Percentiles rank a stretch among this genome's conserved stretches.
These are phyloP conservation scores for Dioctria linearis DNA, from an alignment of 2,888 invertebrate species.

Conservation along the genomic window DNA sequence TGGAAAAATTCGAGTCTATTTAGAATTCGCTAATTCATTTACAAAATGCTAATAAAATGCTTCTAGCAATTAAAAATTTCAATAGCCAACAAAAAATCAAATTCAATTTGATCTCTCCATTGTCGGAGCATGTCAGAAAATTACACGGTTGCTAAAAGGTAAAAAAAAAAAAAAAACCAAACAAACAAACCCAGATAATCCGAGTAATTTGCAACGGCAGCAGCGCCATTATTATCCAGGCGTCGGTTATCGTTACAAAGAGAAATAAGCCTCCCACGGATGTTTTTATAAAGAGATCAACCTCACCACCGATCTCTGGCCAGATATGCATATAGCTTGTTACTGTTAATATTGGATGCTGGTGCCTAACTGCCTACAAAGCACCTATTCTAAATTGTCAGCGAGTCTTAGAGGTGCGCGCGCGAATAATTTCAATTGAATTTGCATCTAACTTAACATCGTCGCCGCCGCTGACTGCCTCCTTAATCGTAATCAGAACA, in stretches of 20 bases:
- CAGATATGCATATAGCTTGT: neutral
- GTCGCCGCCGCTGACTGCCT: slow-evolving; percentile 25
- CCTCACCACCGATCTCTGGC: slow-evolving; percentile 5
- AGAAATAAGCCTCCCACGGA: slow-evolving; percentile 43
- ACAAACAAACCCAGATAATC: slow-evolving; percentile 7
- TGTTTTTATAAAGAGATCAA: slow-evolving; percentile 40
- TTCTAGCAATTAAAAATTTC: no score
- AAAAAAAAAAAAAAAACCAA: slow-evolving; percentile 2
- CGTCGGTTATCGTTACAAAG: neutral
- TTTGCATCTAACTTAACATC: slow-evolving; percentile 45
- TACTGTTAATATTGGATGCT: neutral
- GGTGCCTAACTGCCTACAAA: slow-evolving; percentile 14
- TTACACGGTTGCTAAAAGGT: slow-evolving; percentile 2
- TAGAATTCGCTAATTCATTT: no score
- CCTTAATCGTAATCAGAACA: slow-evolving; percentile 41
- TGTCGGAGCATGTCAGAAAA: no score
- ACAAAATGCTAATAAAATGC: no score
- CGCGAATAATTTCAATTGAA: slow-evolving; percentile 43
- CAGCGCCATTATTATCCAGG: slow-evolving; percentile 7
- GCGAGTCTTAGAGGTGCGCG: slow-evolving; percentile 31
- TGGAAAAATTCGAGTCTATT: no score
- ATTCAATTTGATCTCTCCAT: no score
- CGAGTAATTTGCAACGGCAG: slow-evolving; percentile 31
- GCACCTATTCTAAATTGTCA: slow-evolving; percentile 8
- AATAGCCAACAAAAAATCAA: no score